Evolutionary conservation across 1,140 invertebrate genomes (phyloP).

Genomic region (Euglossa dilemma): DNA sequence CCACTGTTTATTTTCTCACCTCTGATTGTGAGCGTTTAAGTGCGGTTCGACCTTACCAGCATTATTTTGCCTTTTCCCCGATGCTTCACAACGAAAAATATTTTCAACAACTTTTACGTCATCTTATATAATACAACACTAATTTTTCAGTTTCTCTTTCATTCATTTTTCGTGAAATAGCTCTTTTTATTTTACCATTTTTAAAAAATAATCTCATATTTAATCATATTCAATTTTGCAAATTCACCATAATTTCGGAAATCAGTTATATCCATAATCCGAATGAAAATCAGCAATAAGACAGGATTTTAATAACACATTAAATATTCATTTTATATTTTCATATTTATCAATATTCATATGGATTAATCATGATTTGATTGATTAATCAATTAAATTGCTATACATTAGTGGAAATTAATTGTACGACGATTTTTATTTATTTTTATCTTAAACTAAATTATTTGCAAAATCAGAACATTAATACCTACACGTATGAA

Average conservation of each 20-base stretch:
- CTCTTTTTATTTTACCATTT: too few relatives aligned
- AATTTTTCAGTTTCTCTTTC: too few relatives aligned
- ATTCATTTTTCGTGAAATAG: too few relatives aligned
- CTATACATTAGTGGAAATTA: not conserved
- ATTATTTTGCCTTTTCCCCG: not conserved
- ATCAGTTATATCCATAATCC: not conserved
- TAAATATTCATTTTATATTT: not conserved
- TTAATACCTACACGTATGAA: too few relatives aligned
- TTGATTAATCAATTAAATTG: not conserved
- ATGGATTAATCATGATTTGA: too few relatives aligned
- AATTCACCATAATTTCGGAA: not conserved
- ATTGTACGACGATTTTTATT: not conserved
- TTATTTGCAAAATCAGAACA: not conserved
- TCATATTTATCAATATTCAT: not conserved
- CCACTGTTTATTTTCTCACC: slow-evolving; percentile 70
- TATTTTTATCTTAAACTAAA: not conserved
- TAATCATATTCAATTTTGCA: not conserved
- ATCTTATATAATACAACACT: too few relatives aligned
- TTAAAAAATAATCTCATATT: too few relatives aligned
- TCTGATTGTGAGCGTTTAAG: slow-evolving; percentile 24
- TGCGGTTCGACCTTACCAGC: not conserved
- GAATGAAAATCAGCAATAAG: not conserved
- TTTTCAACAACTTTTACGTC: not conserved
- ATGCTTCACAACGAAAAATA: not conserved
- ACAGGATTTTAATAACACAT: not conserved